These are phyloP conservation scores for Ganaspis sp. DNA, from an alignment of 1,140 invertebrate genomes.

Conservation along the genomic window DNA sequence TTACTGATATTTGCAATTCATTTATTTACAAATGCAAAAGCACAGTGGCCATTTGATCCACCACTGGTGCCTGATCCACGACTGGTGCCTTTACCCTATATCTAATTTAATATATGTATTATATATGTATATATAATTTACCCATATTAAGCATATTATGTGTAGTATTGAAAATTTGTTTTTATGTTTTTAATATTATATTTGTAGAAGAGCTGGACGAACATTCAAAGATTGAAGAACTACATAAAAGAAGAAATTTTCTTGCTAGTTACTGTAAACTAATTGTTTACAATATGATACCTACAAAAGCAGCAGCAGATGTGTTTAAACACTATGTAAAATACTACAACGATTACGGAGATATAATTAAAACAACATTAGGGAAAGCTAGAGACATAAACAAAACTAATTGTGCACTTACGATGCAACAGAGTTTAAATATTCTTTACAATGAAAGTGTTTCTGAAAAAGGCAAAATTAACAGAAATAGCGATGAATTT, in stretches of 20 bases:
- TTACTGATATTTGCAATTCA: too few relatives aligned
- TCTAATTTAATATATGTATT: too few relatives aligned
- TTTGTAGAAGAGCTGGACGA: conserved; percentile 89
- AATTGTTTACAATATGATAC: conserved; percentile 97
- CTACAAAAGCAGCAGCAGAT: conserved; percentile 92
- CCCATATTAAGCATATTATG: too few relatives aligned
- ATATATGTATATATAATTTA: too few relatives aligned
- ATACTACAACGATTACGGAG: conserved; percentile 99
- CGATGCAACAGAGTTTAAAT: conserved; percentile 94
- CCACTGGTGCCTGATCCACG: too few relatives aligned
- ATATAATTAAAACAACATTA: conserved; percentile 98
- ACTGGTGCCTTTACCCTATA: too few relatives aligned
- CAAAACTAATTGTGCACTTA: conserved; percentile 96
- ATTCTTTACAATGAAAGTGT: conserved; percentile 87
- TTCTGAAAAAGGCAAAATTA: conserved; percentile 80
- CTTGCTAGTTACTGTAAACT: conserved; percentile 98
- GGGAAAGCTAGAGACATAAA: conserved; percentile 98
- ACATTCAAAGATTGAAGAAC: conserved; percentile 94
- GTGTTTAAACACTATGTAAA: conserved; percentile 99
- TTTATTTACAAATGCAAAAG: too few relatives aligned
- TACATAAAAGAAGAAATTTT: conserved; percentile 97
- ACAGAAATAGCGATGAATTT: conserved; percentile 87
- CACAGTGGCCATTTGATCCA: too few relatives aligned
- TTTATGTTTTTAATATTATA: conserved; percentile 31
- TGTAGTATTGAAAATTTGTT: too few relatives aligned